A percentile compares a stretch with the other conserved stretches of the same genome.
Conservation (phyloP, 2,888 invertebrate genomes). For the Orthonychiurus folsomi region DNA sequence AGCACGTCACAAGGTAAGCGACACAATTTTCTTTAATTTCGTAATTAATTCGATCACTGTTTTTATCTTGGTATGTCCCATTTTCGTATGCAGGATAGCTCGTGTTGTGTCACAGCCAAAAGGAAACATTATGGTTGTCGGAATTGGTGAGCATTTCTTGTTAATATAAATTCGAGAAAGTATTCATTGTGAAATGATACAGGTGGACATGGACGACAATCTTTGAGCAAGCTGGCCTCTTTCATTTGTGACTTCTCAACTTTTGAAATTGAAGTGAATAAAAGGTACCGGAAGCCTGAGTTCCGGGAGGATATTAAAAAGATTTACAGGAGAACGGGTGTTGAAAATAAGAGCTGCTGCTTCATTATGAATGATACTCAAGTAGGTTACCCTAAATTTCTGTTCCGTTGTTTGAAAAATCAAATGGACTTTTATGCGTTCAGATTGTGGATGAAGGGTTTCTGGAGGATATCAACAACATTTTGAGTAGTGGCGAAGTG, state of each 20-base stretch:
- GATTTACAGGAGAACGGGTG: conserved; percentile 63
- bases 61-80: neutral
- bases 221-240: conserved; percentile 64
- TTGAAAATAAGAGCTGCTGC: conserved; percentile 62
- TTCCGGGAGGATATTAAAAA: conserved; percentile 73
- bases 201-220: conserved; percentile 78
- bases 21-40: neutral
- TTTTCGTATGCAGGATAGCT: conserved; percentile 52
- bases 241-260: conserved; percentile 69
- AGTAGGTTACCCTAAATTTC: conserved; percentile 29
- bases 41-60: no score
- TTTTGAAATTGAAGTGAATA: conserved; percentile 67
- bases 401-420: neutral
- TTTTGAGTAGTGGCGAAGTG: conserved; percentile 79
- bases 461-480: conserved; percentile 78
- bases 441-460: conserved; percentile 69
- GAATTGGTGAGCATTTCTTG: conserved; percentile 62
- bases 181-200: no score
- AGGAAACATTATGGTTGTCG: conserved; percentile 74
- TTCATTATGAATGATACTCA: conserved; percentile 82
- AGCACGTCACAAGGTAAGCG: conserved; percentile 58
- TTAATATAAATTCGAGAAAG: neutral
- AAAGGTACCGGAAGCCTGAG: conserved; percentile 64
- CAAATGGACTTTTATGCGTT: conserved; percentile 2
- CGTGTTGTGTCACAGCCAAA: conserved; percentile 72